Conservation (phyloP, 2,888 invertebrate genomes). For the Eumacrocentrus americanus region DNA sequence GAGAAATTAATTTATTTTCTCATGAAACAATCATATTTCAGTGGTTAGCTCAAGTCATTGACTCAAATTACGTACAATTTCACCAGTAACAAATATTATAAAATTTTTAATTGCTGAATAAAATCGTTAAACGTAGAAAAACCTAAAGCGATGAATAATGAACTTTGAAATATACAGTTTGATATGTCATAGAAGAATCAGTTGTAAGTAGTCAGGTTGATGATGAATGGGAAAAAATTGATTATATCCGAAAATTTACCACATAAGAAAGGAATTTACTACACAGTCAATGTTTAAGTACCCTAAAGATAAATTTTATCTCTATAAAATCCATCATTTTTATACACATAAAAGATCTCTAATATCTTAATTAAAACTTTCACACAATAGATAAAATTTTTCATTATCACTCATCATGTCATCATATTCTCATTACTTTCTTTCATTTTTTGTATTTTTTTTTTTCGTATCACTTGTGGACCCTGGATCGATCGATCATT, state of each 20-base stretch:
- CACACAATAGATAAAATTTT: conserved; percentile 27
- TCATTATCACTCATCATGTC: too few species aligned
- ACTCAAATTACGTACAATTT: too few species aligned
- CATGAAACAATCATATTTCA: too few species aligned
- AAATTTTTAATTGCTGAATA: too few species aligned
- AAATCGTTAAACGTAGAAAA: too few species aligned
- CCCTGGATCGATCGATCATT: conserved; percentile 41
- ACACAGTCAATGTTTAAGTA: conserved; percentile 33
- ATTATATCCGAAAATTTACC: neutral
- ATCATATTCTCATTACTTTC: conserved; percentile 40
- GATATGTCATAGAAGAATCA: neutral
- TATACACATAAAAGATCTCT: conserved; percentile 49
- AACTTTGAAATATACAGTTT: neutral
- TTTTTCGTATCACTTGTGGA: conserved; percentile 47
- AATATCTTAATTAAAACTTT: conserved; percentile 32
- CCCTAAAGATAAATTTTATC: conserved; percentile 29
- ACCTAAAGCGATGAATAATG: too few species aligned
- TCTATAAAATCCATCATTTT: conserved; percentile 37
- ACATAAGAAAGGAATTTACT: conserved; percentile 3
- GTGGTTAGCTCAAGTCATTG: too few species aligned
- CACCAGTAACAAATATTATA: too few species aligned
- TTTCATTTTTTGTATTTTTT: conserved; percentile 32
- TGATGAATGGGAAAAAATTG: neutral
- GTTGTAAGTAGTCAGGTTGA: neutral
- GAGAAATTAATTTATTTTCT: too few species aligned